Evolutionary conservation across 1,140 invertebrate genomes (phyloP).

Genomic region (Scaptomyza montana): DNA sequence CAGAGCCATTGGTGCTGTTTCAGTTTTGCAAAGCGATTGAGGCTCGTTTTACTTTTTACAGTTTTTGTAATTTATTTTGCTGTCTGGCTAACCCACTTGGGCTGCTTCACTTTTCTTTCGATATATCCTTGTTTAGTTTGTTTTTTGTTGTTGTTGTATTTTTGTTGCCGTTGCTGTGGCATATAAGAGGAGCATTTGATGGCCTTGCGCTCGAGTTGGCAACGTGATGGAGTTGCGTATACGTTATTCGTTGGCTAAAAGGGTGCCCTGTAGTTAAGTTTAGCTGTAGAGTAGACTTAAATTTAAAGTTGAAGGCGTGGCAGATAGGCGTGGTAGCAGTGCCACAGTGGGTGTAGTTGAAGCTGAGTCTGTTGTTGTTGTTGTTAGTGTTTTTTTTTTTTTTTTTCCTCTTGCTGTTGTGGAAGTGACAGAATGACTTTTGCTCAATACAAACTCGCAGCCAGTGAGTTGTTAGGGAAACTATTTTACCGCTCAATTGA

Average conservation of each 20-base stretch:
- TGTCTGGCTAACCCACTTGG: too few relatives aligned
- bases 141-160: not conserved
- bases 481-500: conserved; percentile 84
- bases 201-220: conserved; percentile 22
- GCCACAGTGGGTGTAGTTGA: not conserved
- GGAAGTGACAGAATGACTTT: conserved; percentile 45
- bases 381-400: not conserved
- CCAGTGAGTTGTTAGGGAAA: conserved; percentile 51
- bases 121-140: not conserved
- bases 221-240: not conserved
- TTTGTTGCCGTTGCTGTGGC: not conserved
- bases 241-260: not conserved
- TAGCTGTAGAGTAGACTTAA: conserved; percentile 12
- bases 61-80: not conserved
- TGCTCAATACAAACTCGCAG: conserved; percentile 29
- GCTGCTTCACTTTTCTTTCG: not conserved
- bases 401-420: not conserved
- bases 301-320: conserved; percentile 28
- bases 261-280: conserved; percentile 16
- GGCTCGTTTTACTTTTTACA: not conserved
- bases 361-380: conserved; percentile 3
- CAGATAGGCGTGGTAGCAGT: conserved; percentile 13
- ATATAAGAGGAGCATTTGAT: conserved; percentile 12
- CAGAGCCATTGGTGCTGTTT: not conserved
- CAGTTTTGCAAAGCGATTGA: not conserved